Evolutionary conservation across 2,797 vertebrate genomes (phyloP).

Genomic region (Emydoidea blandingii): DNA sequence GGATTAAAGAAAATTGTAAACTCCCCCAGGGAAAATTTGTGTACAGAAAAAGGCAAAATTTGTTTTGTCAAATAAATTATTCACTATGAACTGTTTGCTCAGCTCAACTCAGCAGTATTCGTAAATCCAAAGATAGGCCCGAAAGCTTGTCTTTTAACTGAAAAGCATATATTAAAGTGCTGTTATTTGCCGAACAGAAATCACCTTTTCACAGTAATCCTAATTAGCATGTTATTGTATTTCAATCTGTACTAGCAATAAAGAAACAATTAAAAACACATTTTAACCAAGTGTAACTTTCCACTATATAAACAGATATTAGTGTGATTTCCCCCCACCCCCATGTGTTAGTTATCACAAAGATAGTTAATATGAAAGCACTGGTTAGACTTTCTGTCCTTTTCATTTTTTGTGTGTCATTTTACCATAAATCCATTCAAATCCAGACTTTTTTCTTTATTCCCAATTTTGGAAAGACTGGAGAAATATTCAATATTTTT

Average conservation of each 20-base stretch:
- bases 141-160: neutral
- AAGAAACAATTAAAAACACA: neutral
- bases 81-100: neutral
- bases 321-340: neutral
- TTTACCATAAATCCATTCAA: neutral
- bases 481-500: neutral
- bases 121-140: neutral
- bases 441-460: neutral
- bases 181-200: conserved; percentile 26
- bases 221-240: conserved; percentile 21
- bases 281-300: neutral
- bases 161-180: conserved; percentile 13
- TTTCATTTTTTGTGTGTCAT: neutral
- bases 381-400: neutral
- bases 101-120: neutral
- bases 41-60: neutral
- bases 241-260: neutral
- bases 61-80: neutral
- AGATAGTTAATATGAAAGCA: neutral
- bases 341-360: rapidly evolving
- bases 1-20: neutral
- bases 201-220: neutral
- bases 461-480: neutral
- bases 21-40: neutral
- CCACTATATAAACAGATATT: neutral